Base-by-base conservation (phyloP, 1,140 invertebrate genomes). In the Physella acuta region DNA sequence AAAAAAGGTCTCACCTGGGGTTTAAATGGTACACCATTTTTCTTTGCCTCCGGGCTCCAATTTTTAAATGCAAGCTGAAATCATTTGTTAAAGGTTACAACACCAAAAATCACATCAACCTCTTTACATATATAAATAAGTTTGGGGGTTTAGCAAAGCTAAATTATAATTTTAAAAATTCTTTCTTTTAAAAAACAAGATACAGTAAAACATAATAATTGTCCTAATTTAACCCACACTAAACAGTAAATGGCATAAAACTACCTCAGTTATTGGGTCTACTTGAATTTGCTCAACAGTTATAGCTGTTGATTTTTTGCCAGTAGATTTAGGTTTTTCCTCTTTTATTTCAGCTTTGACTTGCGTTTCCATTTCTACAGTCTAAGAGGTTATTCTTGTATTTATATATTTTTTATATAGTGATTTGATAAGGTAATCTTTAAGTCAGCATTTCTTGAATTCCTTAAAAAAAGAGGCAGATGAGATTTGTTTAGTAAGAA, bases 261-360 rank as follows among this genome's bases (percentile, higher is more conserved):
- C 37, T 36, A 73, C 71, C 87, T 92, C 89, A 39, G 92, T 93
- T 70, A 93, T 91, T 81, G 88, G 87, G 79, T 94, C 92, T 34
- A 91, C 87, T 83, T 93, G 93, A 26, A 94, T 93, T 81, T 94
- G 92, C 61, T 92, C 90, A 16, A 95, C 88, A 2, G 93, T 94
- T 16, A 85, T 78, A 26, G 79, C 62, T 34, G 61, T 30, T 36
- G 62, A 61, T 36, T 73, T 73, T 56, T 72, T 72, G 62, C 49
- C 26, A 34, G 33, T 24, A 14, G 17, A 20, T n/a, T 59, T 60
- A 8, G 56, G 39, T 17, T 36, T 39, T 24, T 68, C 55, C 44
- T 17, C 26, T 16, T 68, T 51, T 31, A 59, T 56, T 68, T 59
- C 36, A n/a, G n/a, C n/a, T n/a, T n/a, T n/a, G n/a, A n/a, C n/a